phyloP scores from a whole-genome alignment of 2,888 invertebrate species.

The Cryptophagus acutangulus region DNA sequence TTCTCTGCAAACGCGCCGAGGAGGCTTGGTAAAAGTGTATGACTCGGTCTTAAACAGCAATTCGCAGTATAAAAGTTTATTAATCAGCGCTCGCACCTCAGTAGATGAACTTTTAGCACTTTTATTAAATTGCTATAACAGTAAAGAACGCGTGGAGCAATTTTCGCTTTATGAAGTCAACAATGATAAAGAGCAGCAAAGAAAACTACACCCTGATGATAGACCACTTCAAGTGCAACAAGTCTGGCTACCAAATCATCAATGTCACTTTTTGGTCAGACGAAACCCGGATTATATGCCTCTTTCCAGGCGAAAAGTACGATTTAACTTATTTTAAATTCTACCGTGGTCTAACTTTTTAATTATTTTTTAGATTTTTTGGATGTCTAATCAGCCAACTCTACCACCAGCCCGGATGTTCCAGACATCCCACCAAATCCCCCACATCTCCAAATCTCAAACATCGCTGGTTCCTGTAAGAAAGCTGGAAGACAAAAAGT shows the following conservation, averaged over 20 bases:
- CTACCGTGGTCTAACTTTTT: too few species aligned
- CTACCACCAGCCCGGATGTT: slow-evolving; percentile 45
- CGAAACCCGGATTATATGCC: slow-evolving; percentile 74
- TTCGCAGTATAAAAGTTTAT: slow-evolving; percentile 86
- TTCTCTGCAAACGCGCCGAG: slow-evolving; percentile 80
- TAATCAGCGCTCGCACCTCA: slow-evolving; percentile 84
- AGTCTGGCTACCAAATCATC: slow-evolving; percentile 59
- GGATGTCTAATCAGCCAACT: slow-evolving; percentile 53
- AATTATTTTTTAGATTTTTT: slow-evolving; percentile 50
- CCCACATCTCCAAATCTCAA: slow-evolving; percentile 46
- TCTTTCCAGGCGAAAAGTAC: slow-evolving; percentile 50
- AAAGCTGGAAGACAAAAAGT: slow-evolving; percentile 16
- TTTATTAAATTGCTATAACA: slow-evolving; percentile 79
- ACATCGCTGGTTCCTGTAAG: slow-evolving; percentile 37
- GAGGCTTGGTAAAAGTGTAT: slow-evolving; percentile 88
- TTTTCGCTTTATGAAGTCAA: slow-evolving; percentile 83
- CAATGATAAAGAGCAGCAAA: slow-evolving; percentile 75
- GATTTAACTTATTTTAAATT: slow-evolving; percentile 9
- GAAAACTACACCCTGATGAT: slow-evolving; percentile 84
- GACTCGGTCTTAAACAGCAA: slow-evolving; percentile 87
- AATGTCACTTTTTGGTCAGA: slow-evolving; percentile 77
- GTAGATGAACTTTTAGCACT: slow-evolving; percentile 83
- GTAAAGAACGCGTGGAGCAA: slow-evolving; percentile 76
- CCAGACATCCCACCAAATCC: slow-evolving; percentile 42
- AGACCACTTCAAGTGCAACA: slow-evolving; percentile 77